Percentiles rank a stretch among this genome's conserved stretches.
phyloP scores from a whole-genome alignment of 2,797 vertebrate genomes.

The Australoheros facetus region DNA sequence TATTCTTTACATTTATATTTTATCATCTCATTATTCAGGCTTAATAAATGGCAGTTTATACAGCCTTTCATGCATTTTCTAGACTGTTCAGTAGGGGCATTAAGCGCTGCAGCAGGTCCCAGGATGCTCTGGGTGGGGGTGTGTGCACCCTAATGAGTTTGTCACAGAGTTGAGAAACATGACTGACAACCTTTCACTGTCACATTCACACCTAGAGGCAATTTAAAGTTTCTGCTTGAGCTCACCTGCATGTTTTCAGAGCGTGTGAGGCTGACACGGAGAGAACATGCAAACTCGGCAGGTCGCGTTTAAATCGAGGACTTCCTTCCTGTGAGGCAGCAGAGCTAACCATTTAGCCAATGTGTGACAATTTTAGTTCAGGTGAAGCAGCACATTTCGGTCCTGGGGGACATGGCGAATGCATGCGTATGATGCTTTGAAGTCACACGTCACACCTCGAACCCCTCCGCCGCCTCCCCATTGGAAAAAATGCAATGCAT shows the following conservation, averaged over 20 bases:
- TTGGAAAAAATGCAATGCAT: constrained; percentile 6
- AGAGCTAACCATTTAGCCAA: neutral
- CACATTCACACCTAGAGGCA: constrained; percentile 14
- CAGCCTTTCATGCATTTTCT: neutral
- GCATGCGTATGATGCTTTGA: constrained; percentile 29
- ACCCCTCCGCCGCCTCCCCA: neutral
- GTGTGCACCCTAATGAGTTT: neutral
- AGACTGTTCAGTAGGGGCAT: neutral
- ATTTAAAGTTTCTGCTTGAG: constrained; percentile 59
- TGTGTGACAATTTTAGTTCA: neutral
- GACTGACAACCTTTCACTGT: constrained; percentile 19
- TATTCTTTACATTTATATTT: neutral
- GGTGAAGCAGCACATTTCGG: constrained; percentile 9
- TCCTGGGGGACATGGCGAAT: constrained; percentile 1
- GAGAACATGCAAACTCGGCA: neutral
- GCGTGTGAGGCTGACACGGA: neutral
- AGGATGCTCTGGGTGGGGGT: constrained; percentile 10
- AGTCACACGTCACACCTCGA: constrained; percentile 10
- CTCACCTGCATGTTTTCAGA: constrained; percentile 10
- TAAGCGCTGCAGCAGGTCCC: neutral
- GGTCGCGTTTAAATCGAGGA: neutral
- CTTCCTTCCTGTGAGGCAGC: neutral
- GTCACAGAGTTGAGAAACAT: constrained; percentile 25
- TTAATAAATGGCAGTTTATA: neutral
- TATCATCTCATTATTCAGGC: neutral